phyloP scores from a whole-genome alignment of 2,797 vertebrate species.

The Graptemys geographica region DNA sequence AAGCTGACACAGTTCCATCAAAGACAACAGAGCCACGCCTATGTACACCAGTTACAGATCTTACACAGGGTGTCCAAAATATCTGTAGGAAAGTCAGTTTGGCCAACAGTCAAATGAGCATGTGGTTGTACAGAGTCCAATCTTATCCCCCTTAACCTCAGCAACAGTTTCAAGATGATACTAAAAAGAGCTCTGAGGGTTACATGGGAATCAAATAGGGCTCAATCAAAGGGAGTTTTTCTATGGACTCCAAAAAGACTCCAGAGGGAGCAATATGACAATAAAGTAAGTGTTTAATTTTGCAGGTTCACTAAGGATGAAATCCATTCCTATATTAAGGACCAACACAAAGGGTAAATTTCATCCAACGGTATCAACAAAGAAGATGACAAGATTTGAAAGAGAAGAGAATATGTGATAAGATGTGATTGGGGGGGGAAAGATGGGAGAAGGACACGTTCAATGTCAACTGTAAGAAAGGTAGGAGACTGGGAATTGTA shows the following conservation, averaged over 20 bases:
- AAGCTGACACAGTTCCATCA: neutral
- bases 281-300: neutral
- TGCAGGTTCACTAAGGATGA: neutral
- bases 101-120: neutral
- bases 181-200: neutral
- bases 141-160: neutral
- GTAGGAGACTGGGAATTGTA: neutral
- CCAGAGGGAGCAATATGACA: neutral
- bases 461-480: neutral
- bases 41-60: neutral
- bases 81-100: slow-evolving; percentile 25
- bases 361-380: neutral
- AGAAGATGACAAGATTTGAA: neutral
- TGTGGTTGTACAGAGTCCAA: neutral
- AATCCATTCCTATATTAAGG: neutral
- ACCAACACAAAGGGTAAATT: neutral
- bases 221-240: too few relatives aligned
- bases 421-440: neutral
- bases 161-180: neutral
- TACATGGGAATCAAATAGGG: too few relatives aligned
- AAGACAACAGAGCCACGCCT: neutral
- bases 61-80: neutral
- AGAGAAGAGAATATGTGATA: neutral
- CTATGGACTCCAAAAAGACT: neutral
- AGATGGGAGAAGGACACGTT: neutral